Conservation (phyloP, 1,140 invertebrate genomes). For the Carcinoscorpius rotundicauda region DNA sequence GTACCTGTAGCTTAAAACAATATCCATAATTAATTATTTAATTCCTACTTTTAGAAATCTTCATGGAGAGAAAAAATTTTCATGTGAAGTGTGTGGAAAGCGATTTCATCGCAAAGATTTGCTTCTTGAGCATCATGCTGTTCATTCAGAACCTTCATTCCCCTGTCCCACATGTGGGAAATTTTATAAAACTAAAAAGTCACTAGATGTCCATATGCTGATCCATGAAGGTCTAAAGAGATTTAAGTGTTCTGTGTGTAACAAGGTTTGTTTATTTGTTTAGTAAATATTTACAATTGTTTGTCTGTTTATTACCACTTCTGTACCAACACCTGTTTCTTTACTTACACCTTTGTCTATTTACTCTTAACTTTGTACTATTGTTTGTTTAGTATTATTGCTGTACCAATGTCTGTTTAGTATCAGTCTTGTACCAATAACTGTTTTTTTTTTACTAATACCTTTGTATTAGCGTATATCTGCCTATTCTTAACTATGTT, state of each 20-base stretch:
- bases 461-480: too few relatives aligned
- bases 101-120: constrained; percentile 38
- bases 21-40: too few relatives aligned
- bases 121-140: constrained; percentile 35
- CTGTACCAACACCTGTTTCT: constrained; percentile 7
- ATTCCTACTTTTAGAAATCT: constrained; percentile 17
- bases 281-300: not conserved
- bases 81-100: constrained; percentile 37
- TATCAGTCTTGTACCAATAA: too few relatives aligned
- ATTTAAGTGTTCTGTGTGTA: constrained; percentile 38
- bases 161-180: constrained; percentile 37
- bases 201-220: constrained; percentile 36
- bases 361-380: constrained; percentile 7
- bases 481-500: too few relatives aligned
- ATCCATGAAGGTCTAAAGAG: constrained; percentile 29
- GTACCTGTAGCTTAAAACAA: not conserved
- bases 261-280: constrained; percentile 28
- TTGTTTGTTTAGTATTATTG: not conserved
- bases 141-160: constrained; percentile 34
- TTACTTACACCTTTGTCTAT: not conserved
- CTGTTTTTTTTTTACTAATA: too few relatives aligned
- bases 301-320: too few relatives aligned
- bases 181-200: constrained; percentile 39
- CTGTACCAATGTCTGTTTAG: too few relatives aligned
- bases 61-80: constrained; percentile 35